Conservation (phyloP, 2,888 invertebrate genomes). For the Adela reaumurella region DNA sequence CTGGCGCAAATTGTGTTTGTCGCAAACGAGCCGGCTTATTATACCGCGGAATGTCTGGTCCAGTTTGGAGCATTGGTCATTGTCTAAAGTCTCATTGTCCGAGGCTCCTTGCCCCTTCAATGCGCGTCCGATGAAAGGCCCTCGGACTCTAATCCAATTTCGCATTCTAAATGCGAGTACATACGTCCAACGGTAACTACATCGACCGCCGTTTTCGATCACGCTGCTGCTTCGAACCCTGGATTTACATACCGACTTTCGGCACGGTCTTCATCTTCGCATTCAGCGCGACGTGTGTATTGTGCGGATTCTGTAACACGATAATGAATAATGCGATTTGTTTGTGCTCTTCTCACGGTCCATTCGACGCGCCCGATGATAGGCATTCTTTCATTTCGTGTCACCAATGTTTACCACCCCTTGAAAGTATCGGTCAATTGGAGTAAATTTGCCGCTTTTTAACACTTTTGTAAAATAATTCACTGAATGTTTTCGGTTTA, state of each 20-base stretch:
- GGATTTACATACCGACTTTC: too few relatives aligned
- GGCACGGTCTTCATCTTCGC: too few relatives aligned
- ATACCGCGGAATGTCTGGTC: background rate
- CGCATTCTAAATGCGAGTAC: constrained; percentile 24
- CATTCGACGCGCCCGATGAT: background rate
- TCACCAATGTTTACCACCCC: too few relatives aligned
- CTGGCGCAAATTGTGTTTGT: constrained; percentile 17
- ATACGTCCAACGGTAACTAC: too few relatives aligned
- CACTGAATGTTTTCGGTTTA: too few relatives aligned
- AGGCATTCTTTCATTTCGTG: background rate
- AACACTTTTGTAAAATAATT: too few relatives aligned
- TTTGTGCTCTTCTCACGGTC: background rate
- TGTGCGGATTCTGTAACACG: too few relatives aligned
- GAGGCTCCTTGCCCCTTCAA: background rate
- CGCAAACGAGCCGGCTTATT: constrained; percentile 23
- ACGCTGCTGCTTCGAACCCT: too few relatives aligned
- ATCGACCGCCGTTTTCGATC: too few relatives aligned
- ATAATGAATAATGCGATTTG: background rate
- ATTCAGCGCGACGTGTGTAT: too few relatives aligned
- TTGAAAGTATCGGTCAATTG: too few relatives aligned
- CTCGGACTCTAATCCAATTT: constrained; percentile 26
- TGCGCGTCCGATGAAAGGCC: background rate
- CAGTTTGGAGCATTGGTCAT: background rate
- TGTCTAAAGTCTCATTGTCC: background rate
- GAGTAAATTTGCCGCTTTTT: too few relatives aligned